These are phyloP conservation scores for Chelidonichthys spinosus DNA, from an alignment of 2,797 vertebrate species.

Conservation along the genomic window DNA sequence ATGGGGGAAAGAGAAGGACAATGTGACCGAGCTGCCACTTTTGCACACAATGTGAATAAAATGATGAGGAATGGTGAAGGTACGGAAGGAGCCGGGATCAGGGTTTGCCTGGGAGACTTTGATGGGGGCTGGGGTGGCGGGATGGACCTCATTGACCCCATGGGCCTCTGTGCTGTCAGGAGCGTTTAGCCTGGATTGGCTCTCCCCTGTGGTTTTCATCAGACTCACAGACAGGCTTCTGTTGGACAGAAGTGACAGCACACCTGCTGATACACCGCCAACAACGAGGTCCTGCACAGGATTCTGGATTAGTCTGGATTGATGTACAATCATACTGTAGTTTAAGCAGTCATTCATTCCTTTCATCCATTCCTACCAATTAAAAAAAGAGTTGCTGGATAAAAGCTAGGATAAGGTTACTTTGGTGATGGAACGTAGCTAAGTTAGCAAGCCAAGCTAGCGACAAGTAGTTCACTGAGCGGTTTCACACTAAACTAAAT, in stretches of 20 bases:
- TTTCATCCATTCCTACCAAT: background rate
- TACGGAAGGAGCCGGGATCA: slow-evolving; percentile 5
- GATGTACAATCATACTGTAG: background rate
- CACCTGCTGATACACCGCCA: slow-evolving; percentile 19
- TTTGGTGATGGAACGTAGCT: too few relatives aligned
- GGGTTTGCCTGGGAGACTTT: slow-evolving; percentile 27
- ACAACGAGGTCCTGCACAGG: background rate
- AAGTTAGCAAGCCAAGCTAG: too few relatives aligned
- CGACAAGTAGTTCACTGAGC: too few relatives aligned
- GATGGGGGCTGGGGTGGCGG: slow-evolving; percentile 21
- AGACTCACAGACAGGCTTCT: slow-evolving; percentile 35
- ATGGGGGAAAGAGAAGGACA: slow-evolving; percentile 13
- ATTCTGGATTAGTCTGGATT: background rate
- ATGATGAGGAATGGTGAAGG: slow-evolving; percentile 29
- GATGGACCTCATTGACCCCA: slow-evolving; percentile 34
- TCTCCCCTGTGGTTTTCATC: slow-evolving; percentile 37
- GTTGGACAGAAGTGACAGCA: slow-evolving; percentile 2
- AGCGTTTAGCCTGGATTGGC: slow-evolving; percentile 55
- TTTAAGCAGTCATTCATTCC: background rate
- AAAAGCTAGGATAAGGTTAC: too few relatives aligned
- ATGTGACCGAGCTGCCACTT: slow-evolving; percentile 8
- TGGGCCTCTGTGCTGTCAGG: slow-evolving; percentile 53
- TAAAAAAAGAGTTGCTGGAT: background rate
- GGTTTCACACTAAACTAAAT: too few relatives aligned
- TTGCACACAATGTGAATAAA: slow-evolving; percentile 3